These are phyloP conservation scores for Lacanobia oleracea DNA, from an alignment of 2,888 invertebrate genomes.

Conservation along the genomic window DNA sequence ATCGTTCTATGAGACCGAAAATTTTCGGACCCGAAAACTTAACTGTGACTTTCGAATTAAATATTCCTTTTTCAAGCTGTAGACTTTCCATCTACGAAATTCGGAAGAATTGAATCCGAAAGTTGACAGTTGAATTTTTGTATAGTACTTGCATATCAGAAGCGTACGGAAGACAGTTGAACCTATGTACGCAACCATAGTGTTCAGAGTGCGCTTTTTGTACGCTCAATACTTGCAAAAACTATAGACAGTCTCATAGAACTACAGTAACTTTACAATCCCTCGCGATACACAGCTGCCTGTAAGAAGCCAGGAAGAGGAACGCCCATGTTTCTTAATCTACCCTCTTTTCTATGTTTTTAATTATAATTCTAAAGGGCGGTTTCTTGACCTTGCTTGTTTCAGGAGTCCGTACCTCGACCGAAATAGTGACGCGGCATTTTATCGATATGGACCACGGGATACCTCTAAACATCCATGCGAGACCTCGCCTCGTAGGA, in stretches of 20 bases:
- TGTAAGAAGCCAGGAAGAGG: conserved; percentile 90
- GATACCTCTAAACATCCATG: conserved; percentile 85
- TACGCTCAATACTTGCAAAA: too few species aligned
- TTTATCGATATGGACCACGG: conserved; percentile 88
- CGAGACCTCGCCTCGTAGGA: conserved; percentile 85
- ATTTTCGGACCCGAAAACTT: background rate
- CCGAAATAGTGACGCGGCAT: conserved; percentile 88
- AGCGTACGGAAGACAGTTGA: background rate
- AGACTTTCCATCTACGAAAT: background rate
- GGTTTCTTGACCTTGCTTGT: conserved; percentile 87
- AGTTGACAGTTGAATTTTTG: background rate
- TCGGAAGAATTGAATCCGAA: conserved; percentile 3
- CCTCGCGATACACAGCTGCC: conserved; percentile 61
- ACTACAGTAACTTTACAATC: background rate
- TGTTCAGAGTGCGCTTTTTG: too few species aligned
- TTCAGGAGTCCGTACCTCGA: conserved; percentile 88
- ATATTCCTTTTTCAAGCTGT: background rate
- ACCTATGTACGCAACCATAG: too few species aligned
- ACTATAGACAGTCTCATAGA: conserved; percentile 11
- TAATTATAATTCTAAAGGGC: conserved; percentile 76
- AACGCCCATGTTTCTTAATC: conserved; percentile 78
- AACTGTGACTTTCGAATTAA: background rate
- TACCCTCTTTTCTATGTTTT: conserved; percentile 40
- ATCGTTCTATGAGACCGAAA: conserved; percentile 22
- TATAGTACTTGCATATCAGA: background rate